Evolutionary conservation across 2,797 vertebrate genomes (phyloP).

Genomic region (Podarcis lilfordi): DNA sequence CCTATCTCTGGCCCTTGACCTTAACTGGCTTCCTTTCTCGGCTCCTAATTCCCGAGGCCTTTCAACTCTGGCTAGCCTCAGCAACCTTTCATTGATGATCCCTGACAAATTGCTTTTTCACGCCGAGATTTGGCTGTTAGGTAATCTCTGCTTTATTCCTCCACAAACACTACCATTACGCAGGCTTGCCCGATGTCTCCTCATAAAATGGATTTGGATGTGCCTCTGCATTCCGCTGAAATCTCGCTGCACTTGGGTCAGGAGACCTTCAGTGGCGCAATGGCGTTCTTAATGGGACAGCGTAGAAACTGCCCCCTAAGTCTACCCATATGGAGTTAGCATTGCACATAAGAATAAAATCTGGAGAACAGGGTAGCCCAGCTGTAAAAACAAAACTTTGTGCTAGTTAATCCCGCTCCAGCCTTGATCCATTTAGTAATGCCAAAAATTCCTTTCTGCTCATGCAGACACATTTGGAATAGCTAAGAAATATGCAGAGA

Average conservation of each 20-base stretch:
- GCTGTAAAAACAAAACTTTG: slow-evolving; percentile 35
- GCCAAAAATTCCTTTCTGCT: background rate
- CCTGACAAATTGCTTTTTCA: slow-evolving; percentile 15
- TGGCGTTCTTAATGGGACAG: background rate
- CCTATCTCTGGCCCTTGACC: background rate
- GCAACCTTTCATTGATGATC: background rate
- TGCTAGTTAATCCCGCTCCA: background rate
- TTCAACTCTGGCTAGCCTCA: slow-evolving; percentile 1
- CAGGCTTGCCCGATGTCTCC: slow-evolving; percentile 22
- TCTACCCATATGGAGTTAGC: background rate
- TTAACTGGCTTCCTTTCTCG: background rate
- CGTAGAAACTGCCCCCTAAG: background rate
- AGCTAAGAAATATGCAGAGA: background rate
- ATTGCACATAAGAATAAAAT: background rate
- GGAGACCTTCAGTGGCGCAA: background rate
- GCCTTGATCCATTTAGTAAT: fast-evolving
- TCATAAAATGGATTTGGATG: background rate
- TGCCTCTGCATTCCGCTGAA: slow-evolving; percentile 32
- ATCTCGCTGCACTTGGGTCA: background rate
- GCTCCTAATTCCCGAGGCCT: slow-evolving; percentile 7
- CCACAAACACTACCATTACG: slow-evolving; percentile 6
- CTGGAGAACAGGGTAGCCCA: background rate
- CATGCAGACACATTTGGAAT: background rate
- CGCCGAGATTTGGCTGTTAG: background rate
- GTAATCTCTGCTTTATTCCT: slow-evolving; percentile 32